A percentile compares a stretch with the other conserved stretches of the same genome.
phyloP scores from a whole-genome alignment of 1,140 invertebrate species.

The Leucophenga varia region DNA sequence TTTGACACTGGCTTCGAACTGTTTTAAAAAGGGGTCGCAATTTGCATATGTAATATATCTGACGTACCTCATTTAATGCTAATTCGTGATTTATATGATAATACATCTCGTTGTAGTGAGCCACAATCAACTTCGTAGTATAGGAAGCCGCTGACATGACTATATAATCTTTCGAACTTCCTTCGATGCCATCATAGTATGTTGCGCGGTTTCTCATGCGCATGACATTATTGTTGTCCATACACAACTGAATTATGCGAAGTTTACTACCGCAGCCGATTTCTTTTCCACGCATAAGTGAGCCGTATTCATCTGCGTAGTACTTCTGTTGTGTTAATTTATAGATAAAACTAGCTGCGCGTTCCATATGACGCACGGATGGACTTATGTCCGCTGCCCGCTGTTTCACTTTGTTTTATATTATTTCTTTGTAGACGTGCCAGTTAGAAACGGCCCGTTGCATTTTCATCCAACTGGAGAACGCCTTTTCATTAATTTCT shows the following conservation, averaged over 20 bases:
- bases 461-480: conserved; percentile 1
- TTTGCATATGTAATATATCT: too few relatives aligned
- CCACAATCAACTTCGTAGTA: conserved; percentile 46
- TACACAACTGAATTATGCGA: conserved; percentile 1
- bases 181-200: too few relatives aligned
- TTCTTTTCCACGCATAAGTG: not conserved
- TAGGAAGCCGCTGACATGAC: too few relatives aligned
- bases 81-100: conserved; percentile 10
- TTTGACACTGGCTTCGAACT: too few relatives aligned
- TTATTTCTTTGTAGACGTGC: too few relatives aligned
- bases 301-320: not conserved
- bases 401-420: too few relatives aligned
- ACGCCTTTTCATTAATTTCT: too few relatives aligned
- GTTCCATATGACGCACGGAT: too few relatives aligned
- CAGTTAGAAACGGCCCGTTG: not conserved
- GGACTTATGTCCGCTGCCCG: too few relatives aligned
- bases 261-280: not conserved
- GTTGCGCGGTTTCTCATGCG: conserved; percentile 1
- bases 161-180: conserved; percentile 29
- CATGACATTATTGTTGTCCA: conserved; percentile 9
- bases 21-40: too few relatives aligned
- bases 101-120: conserved; percentile 23
- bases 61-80: conserved; percentile 7
- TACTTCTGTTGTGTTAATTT: too few relatives aligned
- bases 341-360: too few relatives aligned